These are phyloP conservation scores for Cyrtonyx montezumae DNA, from an alignment of 2,113 vertebrate species.

Conservation along the genomic window DNA sequence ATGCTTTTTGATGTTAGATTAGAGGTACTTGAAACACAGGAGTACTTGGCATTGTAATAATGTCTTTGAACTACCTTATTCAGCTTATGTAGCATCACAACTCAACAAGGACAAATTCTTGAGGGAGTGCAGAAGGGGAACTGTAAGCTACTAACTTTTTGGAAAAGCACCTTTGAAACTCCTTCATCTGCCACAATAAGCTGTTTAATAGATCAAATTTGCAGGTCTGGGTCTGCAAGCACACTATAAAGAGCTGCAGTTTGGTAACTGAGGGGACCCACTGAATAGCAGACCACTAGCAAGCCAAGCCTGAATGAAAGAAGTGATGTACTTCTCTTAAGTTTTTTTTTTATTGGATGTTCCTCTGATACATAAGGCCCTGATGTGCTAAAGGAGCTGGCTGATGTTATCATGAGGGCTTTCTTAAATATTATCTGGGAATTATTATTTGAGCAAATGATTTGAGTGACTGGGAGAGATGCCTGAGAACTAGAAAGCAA, in stretches of 20 bases:
- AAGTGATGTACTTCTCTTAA: background rate
- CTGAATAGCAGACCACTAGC: background rate
- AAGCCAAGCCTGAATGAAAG: background rate
- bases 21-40: background rate
- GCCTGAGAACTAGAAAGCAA: background rate
- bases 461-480: background rate
- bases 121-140: background rate
- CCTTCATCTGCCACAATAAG: background rate
- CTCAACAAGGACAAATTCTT: background rate
- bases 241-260: background rate
- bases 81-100: background rate
- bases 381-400: background rate
- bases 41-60: background rate
- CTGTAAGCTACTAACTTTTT: background rate
- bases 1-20: background rate
- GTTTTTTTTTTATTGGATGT: background rate
- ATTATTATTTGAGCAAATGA: background rate
- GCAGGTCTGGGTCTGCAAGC: background rate
- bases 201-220: background rate
- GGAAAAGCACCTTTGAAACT: background rate
- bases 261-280: background rate
- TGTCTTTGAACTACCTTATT: background rate
- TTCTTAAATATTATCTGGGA: background rate
- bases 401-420: background rate
- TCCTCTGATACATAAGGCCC: background rate